These are phyloP conservation scores for Centropus unirufus DNA, from an alignment of 2,113 vertebrate species.

Conservation along the genomic window DNA sequence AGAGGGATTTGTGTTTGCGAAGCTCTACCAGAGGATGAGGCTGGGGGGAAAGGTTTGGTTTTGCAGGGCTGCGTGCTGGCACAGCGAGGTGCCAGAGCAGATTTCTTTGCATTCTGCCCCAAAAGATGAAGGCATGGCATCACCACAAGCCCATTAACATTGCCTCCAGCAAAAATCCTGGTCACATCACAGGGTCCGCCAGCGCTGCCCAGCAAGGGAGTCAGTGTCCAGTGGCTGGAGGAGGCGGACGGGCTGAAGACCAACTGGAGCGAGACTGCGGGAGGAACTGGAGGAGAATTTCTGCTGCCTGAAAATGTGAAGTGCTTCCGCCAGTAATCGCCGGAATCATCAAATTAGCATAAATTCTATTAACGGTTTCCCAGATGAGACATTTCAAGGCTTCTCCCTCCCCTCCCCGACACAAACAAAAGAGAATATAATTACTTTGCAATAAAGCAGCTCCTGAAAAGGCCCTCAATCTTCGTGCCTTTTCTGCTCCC, in stretches of 20 bases:
- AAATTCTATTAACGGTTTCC: conserved; percentile 76
- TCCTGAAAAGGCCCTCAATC: conserved; percentile 29
- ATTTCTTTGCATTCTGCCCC: neutral
- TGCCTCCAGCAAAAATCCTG: fast-evolving
- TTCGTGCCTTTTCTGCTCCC: neutral
- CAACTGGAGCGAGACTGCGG: neutral
- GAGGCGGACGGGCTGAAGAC: neutral
- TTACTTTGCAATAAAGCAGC: conserved; percentile 62
- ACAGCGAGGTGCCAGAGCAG: fast-evolving
- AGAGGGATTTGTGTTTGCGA: neutral
- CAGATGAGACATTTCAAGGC: conserved; percentile 68
- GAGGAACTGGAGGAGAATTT: conserved; percentile 46
- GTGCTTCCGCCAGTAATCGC: conserved; percentile 68
- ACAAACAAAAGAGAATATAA: conserved; percentile 72
- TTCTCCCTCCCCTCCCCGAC: conserved; percentile 15
- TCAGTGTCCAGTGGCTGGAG: fast-evolving
- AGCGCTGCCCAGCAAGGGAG: neutral
- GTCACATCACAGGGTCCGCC: fast-evolving
- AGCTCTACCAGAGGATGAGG: neutral
- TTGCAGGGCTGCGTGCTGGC: neutral
- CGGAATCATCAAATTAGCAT: conserved; percentile 75
- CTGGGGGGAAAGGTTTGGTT: neutral
- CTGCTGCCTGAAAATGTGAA: conserved; percentile 64
- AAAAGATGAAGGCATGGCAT: fast-evolving
- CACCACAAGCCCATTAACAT: fast-evolving